Evolutionary conservation across 2,888 invertebrate species (phyloP), one percentile per base, ranked within the genome.

Genomic region (Cataglyphis livida): DNA sequence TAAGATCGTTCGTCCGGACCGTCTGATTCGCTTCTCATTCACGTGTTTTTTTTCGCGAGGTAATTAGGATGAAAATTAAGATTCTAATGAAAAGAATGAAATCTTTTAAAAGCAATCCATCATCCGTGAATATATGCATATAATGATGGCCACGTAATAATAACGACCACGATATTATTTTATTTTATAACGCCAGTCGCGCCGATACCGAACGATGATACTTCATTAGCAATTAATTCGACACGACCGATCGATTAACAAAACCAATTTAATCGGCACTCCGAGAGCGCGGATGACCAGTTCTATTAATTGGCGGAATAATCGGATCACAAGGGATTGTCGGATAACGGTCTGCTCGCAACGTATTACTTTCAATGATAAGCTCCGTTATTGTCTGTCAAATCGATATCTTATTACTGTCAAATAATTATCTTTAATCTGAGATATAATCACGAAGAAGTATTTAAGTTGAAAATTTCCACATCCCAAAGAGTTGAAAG

Each of bases 251-350:
- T 86, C 89, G 86, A 87, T 88, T 88, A 88, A 89, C 84, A 88
- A 84, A 85, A 87, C 78, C 85, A 85, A 89, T 89, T 87, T 89
- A 89, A 88, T 88, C 87, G 84, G 84, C 85, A 81, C 83, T 83
- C 61, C 32, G 64, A 51, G 84, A 74, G 84, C 83, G 83, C 87
- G 84, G 85, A 82, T 84, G 87, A 83, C 82, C 86, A 79, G 87
- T 87, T 84, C 89, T 84, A 88, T 90, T 90, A 90, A 90, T 90
- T 90, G 89, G 87, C 90, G 87, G 89, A 90, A 90, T 90, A 90
- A 90, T 90, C 90, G 86, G 90, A 90, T 90, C 84, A 87, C 83
- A 78, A 81, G 85, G 85, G 85, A 86, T 89, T 86, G 86, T 82
- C 81, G 86, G 86, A 85, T 89, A 87, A 90, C 82, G 82, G 83